Evolutionary conservation across 2,888 invertebrate genomes (phyloP).

Genomic region (Imbricaverruca yamaguchii): DNA sequence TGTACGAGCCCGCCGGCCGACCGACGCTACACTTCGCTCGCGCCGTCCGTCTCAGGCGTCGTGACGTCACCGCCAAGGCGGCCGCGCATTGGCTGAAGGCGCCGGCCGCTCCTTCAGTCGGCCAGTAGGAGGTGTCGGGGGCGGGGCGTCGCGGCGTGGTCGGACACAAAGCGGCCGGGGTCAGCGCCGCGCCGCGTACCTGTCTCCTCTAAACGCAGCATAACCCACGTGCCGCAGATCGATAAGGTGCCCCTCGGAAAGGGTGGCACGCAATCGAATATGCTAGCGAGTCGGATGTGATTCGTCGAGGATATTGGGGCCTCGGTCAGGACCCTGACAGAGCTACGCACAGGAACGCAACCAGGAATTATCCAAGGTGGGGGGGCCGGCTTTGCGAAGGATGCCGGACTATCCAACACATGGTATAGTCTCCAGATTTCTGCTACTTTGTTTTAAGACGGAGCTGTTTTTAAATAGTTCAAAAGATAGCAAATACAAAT

Average conservation of each 20-base stretch:
- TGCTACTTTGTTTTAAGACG: too few species aligned
- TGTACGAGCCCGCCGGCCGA: constrained; percentile 27
- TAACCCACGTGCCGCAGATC: background rate
- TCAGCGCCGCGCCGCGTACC: background rate
- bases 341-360: too few species aligned
- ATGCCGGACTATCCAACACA: too few species aligned
- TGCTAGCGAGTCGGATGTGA: too few species aligned
- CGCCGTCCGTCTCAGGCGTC: constrained; percentile 31
- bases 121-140: constrained; percentile 7
- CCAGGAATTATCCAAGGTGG: too few species aligned
- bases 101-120: background rate
- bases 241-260: background rate
- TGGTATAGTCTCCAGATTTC: too few species aligned
- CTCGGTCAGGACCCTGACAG: too few species aligned
- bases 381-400: too few species aligned
- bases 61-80: constrained; percentile 28
- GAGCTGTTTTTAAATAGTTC: too few species aligned
- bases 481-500: too few species aligned
- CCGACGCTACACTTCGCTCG: constrained; percentile 33
- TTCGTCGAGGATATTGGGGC: too few species aligned
- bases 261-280: background rate
- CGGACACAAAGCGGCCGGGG: too few species aligned
- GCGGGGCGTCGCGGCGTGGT: background rate
- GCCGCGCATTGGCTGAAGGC: constrained; percentile 13
- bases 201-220: background rate